These are phyloP conservation scores for Ciona savignyi DNA, from an alignment of 23 tunicate genomes.

Conservation along the genomic window DNA sequence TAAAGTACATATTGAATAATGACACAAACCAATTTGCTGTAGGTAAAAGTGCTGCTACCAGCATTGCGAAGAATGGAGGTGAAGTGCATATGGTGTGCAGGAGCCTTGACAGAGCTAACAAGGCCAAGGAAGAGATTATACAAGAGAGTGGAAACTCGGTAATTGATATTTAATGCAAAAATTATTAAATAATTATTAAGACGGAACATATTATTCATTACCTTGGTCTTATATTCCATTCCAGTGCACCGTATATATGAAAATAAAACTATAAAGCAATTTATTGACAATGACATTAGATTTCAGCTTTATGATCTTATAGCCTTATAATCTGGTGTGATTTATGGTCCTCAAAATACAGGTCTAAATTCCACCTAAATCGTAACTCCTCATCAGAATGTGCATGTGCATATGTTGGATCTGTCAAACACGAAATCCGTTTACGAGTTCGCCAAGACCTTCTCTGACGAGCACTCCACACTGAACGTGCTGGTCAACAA, in stretches of 20 bases:
- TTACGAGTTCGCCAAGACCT: constrained; percentile 51
- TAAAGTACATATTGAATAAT: no score
- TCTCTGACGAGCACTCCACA: constrained; percentile 22
- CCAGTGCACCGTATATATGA: no score
- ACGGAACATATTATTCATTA: no score
- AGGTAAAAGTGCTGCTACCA: constrained; percentile 21
- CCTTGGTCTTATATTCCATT: no score
- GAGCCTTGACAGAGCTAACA: constrained; percentile 57
- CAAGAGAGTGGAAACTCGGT: constrained; percentile 45
- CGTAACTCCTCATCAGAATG: constrained; percentile 25
- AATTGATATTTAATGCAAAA: no score
- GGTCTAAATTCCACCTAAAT: background rate
- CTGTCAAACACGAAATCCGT: constrained; percentile 53
- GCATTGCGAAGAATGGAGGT: background rate
- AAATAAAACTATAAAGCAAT: no score
- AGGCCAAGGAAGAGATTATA: constrained; percentile 80
- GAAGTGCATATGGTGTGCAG: constrained; percentile 76
- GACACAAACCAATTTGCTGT: no score
- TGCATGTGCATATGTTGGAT: constrained; percentile 73
- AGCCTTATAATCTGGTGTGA: no score
- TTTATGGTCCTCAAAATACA: no score
- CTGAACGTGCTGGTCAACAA: constrained; percentile 78
- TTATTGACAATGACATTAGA: no score
- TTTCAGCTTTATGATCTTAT: no score
- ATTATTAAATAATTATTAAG: no score